A percentile compares a stretch with the other conserved stretches of the same genome.
Evolutionary conservation across 2,797 vertebrate species (phyloP).

Genomic region (Protosalanx chinensis): DNA sequence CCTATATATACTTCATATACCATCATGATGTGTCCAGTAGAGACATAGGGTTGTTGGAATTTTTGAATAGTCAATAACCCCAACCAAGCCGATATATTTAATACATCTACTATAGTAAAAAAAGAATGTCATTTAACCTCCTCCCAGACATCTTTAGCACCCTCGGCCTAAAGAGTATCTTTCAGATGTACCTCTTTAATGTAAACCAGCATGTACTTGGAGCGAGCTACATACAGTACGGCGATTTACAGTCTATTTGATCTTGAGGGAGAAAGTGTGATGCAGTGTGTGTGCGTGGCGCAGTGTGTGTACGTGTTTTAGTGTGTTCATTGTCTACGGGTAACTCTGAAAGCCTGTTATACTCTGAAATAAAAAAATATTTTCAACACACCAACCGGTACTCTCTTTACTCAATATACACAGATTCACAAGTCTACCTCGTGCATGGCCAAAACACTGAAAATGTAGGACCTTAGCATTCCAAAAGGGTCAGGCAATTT

Average conservation of each 20-base stretch:
- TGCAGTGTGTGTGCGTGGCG: conserved; percentile 8
- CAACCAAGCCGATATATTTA: no score
- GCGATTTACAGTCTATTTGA: conserved; percentile 60
- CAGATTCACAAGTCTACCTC: conserved; percentile 10
- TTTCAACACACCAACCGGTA: conserved; percentile 20
- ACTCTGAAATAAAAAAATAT: conserved; percentile 62
- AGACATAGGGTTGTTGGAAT: no score
- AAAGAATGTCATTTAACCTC: not conserved
- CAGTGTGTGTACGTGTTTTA: conserved; percentile 38
- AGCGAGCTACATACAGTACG: conserved; percentile 32
- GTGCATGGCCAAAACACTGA: conserved; percentile 76
- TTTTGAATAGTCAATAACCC: no score
- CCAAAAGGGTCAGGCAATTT: conserved; percentile 97
- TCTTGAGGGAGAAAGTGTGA: conserved; percentile 40
- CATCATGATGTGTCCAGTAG: no score
- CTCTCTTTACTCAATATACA: not conserved
- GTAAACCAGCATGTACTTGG: conserved; percentile 40
- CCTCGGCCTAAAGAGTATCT: conserved; percentile 27
- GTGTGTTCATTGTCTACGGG: conserved; percentile 25
- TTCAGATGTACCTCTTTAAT: conserved; percentile 45
- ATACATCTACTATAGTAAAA: no score
- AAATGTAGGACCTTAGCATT: conserved; percentile 98
- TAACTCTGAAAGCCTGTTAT: conserved; percentile 71
- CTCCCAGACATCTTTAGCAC: conserved; percentile 19
- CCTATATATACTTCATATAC: no score